phyloP scores from a whole-genome alignment of 2,113 vertebrate genomes.

The Trichechus manatus region DNA sequence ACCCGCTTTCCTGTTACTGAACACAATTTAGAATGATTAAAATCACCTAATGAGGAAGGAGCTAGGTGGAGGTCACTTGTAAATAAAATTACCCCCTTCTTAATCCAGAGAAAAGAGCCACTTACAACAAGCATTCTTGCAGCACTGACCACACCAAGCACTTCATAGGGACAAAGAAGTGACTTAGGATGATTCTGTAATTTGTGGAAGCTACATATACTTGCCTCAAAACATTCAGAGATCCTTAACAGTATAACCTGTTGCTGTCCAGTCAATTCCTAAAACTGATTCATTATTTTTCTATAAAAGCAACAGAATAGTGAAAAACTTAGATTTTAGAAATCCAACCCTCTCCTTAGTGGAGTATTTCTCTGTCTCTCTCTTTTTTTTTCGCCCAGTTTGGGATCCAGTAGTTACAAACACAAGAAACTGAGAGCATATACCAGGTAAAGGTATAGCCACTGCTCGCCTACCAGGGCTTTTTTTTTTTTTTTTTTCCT shows the following conservation, averaged over 20 bases:
- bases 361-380: background rate
- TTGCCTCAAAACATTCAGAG: slow-evolving; percentile 75
- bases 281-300: slow-evolving; percentile 31
- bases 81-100: slow-evolving; percentile 83
- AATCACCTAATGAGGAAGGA: slow-evolving; percentile 79
- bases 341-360: background rate
- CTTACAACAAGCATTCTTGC: slow-evolving; percentile 69
- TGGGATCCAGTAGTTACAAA: background rate
- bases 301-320: background rate
- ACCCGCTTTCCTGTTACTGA: slow-evolving; percentile 78
- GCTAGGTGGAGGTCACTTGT: slow-evolving; percentile 65
- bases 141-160: slow-evolving; percentile 69
- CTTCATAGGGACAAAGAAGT: slow-evolving; percentile 78
- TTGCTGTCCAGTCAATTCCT: background rate
- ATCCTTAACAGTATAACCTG: background rate
- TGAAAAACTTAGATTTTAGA: background rate
- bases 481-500: background rate
- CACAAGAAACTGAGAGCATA: background rate
- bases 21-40: slow-evolving; percentile 82
- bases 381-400: background rate
- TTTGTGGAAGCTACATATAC: slow-evolving; percentile 53
- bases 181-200: slow-evolving; percentile 67
- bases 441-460: background rate
- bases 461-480: background rate
- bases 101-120: slow-evolving; percentile 80